Evolutionary conservation across 2,113 vertebrate species (phyloP), one percentile per base, ranked within the genome.

Genomic region (Mugil cephalus): DNA sequence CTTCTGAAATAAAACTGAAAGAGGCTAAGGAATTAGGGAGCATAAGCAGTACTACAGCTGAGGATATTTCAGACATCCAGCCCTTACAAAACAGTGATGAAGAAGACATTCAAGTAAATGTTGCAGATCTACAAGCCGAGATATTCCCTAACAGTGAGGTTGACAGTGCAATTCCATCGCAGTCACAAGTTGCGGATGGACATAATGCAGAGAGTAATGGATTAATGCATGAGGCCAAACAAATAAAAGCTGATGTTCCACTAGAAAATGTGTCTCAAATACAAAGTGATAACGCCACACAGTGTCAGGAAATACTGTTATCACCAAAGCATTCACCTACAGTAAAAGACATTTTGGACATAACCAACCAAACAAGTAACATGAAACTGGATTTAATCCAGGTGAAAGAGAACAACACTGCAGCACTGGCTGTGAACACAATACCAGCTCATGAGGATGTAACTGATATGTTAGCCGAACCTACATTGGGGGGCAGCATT

Each of bases 391-490:
- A 48, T 48, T 43, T 30, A 51, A 51, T 47, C 36, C 67, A 63
- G 51, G 81, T 67, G 15, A 46, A 65, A 40, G 64, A 67, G 9
- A 60, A 52, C 38, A 38, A 35, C 12, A 13, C 62, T 48, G 17
- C 52, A 47, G 11, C 21, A 34, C n/a, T 10, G 67, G 34, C 34
- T n/a, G 19, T 15, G 18, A 18, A 53, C 39, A 69, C 51, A 50
- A 48, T 18, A 81, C 56, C 55, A 54, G 40, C 21, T 52, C n/a
- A 58, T 15, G 42, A 66, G 12, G 52, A 80, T 76, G 66, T 64
- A 77, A 87, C 14, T 35, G 69, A 79, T 85, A 61, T n/a, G 17
- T 65, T 56, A 17, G 14, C 30, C 38, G 74, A 79, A 81, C 69
- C 85, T 69, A 56, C n/a, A 42, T 43, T 52, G 15, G 65, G 36